A percentile compares a stretch with the other conserved stretches of the same genome.
Evolutionary conservation across 30 jellyfish, hydroid and myxozoan species (phyloP).

Genomic region (Hydractinia symbiolongicarpus): DNA sequence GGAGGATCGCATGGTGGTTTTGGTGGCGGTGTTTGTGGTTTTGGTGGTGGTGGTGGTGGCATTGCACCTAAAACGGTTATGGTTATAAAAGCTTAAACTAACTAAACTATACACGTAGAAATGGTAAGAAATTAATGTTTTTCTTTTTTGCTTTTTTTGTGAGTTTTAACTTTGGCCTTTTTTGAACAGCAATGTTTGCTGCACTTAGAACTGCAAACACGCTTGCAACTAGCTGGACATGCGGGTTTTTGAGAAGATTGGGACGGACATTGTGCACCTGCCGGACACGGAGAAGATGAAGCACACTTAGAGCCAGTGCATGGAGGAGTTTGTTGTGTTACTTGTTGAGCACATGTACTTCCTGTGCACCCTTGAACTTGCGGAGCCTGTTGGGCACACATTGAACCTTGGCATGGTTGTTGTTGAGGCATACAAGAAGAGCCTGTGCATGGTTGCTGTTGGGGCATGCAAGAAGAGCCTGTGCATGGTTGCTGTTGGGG

Average conservation of each 20-base stretch:
- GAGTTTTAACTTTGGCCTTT: constrained; percentile 13
- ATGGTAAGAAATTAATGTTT: neutral
- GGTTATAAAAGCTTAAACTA: neutral
- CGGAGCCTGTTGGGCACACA: constrained; percentile 23
- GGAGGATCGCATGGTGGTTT: neutral
- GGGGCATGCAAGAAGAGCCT: constrained; percentile 5
- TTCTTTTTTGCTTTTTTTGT: neutral
- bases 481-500: constrained; percentile 15
- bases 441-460: no score
- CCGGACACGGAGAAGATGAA: constrained; percentile 7
- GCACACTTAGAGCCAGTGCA: neutral
- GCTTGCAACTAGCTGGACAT: constrained; percentile 34
- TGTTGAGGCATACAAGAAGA: neutral
- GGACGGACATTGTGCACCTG: constrained; percentile 20
- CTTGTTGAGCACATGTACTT: neutral
- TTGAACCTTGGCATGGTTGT: constrained; percentile 11
- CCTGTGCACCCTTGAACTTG: neutral
- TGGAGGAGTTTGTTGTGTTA: neutral
- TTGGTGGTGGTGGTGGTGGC: constrained; percentile 24
- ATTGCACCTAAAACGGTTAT: constrained; percentile 11
- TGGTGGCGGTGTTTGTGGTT: constrained; percentile 26
- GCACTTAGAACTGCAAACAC: constrained; percentile 29
- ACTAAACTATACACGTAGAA: neutral
- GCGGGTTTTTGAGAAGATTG: constrained; percentile 14
- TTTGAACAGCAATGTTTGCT: constrained; percentile 39